Conservation (phyloP, 2,113 vertebrate species). For the Bungarus multicinctus region DNA sequence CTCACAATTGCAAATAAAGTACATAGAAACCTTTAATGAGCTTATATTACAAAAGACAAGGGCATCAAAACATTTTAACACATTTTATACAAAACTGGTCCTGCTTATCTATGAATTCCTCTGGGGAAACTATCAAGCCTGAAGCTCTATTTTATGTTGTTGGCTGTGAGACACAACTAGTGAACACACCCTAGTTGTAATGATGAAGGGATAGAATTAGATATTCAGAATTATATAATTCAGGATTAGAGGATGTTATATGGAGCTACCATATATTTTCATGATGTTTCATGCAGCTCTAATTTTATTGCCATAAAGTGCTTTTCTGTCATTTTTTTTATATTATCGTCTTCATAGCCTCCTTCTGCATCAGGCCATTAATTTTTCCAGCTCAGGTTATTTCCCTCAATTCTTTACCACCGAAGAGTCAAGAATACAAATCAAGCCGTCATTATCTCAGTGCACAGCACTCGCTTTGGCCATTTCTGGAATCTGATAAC, state of each 20-base stretch:
- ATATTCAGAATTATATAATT: slow-evolving; percentile 69
- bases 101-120: slow-evolving; percentile 67
- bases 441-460: slow-evolving; percentile 57
- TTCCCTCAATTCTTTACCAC: slow-evolving; percentile 36
- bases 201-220: slow-evolving; percentile 67
- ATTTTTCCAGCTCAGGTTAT: slow-evolving; percentile 21
- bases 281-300: slow-evolving; percentile 71
- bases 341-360: slow-evolving; percentile 18
- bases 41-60: slow-evolving; percentile 87
- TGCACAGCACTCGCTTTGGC: slow-evolving; percentile 42
- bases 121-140: slow-evolving; percentile 52
- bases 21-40: slow-evolving; percentile 96
- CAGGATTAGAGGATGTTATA: slow-evolving; percentile 66
- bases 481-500: slow-evolving; percentile 55
- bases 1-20: slow-evolving; percentile 70
- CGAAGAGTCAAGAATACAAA: slow-evolving; percentile 63
- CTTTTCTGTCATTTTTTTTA: slow-evolving; percentile 5
- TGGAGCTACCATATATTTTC: slow-evolving; percentile 68
- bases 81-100: slow-evolving; percentile 89
- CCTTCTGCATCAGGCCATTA: neutral
- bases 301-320: slow-evolving; percentile 76
- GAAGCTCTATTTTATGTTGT: slow-evolving; percentile 53
- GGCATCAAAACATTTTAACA: slow-evolving; percentile 87
- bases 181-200: slow-evolving; percentile 74
- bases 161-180: slow-evolving; percentile 67